Evolutionary conservation across 2,797 vertebrate genomes (phyloP).

Genomic region (Cirrhinus mrigala): DNA sequence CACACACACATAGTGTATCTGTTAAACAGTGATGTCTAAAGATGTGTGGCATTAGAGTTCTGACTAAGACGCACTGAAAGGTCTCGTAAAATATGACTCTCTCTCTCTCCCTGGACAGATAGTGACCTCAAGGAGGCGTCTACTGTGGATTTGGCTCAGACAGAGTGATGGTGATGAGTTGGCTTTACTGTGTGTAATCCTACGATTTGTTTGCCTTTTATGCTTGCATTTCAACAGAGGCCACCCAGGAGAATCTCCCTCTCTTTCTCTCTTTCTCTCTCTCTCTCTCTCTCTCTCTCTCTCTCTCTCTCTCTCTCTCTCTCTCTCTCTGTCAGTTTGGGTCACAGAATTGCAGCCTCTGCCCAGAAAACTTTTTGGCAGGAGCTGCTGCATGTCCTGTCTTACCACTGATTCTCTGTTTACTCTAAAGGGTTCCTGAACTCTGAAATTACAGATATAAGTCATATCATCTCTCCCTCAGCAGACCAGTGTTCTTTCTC

Average conservation of each 20-base stretch:
- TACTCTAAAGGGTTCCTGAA: constrained; percentile 81
- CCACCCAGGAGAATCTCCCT: constrained; percentile 87
- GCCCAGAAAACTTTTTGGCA: constrained; percentile 80
- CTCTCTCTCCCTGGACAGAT: constrained; percentile 65
- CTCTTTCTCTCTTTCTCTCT: constrained; percentile 25
- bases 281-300: constrained; percentile 54
- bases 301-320: constrained; percentile 41
- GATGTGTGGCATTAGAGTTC: constrained; percentile 2
- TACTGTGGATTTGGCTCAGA: constrained; percentile 80
- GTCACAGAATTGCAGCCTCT: constrained; percentile 81
- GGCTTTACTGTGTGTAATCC: constrained; percentile 95
- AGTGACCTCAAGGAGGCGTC: constrained; percentile 69
- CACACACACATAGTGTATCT: background rate
- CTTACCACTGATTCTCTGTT: constrained; percentile 83
- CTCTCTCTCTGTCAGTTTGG: constrained; percentile 53
- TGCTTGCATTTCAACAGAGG: constrained; percentile 86
- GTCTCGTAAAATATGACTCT: background rate
- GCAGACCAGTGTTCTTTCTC: constrained; percentile 64
- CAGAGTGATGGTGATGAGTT: constrained; percentile 76
- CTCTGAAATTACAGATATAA: constrained; percentile 86
- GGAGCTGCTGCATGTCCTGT: constrained; percentile 77
- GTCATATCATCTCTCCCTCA: constrained; percentile 68
- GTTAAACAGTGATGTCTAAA: constrained; percentile 22
- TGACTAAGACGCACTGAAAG: background rate
- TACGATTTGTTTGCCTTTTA: constrained; percentile 93